Conservation (phyloP, 2,113 vertebrate species). For the Hepsetus odoe region DNA sequence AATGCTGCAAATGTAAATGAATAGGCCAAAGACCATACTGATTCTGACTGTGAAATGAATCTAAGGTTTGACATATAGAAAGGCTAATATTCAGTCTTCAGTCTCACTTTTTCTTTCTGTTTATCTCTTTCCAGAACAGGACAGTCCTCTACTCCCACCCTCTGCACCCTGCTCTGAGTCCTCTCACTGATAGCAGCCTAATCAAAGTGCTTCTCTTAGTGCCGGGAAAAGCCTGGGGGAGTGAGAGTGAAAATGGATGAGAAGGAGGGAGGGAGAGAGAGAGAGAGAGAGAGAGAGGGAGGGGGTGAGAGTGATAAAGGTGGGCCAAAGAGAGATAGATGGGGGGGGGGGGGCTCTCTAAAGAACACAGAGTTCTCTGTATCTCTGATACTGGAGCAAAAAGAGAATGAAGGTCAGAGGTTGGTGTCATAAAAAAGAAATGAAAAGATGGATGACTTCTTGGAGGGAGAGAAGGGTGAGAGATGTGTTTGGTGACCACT, state of each 20-base stretch:
- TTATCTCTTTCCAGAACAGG: background rate
- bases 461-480: background rate
- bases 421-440: slow-evolving; percentile 11
- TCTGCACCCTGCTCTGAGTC: slow-evolving; percentile 24
- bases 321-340: slow-evolving; percentile 40
- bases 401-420: slow-evolving; percentile 45
- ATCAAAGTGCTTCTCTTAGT: slow-evolving; percentile 57
- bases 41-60: background rate
- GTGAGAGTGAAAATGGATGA: slow-evolving; percentile 61
- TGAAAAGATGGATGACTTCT: background rate
- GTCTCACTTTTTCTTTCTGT: slow-evolving; percentile 17
- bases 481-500: background rate
- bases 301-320: slow-evolving; percentile 28
- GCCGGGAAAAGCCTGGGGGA: slow-evolving; percentile 49
- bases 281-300: background rate
- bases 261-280: background rate
- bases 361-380: slow-evolving; percentile 71
- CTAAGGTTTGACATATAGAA: background rate
- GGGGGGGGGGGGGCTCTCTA: slow-evolving; percentile 65
- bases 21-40: background rate
- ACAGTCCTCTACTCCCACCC: slow-evolving; percentile 13
- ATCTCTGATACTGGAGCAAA: slow-evolving; percentile 51
- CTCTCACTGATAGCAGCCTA: slow-evolving; percentile 62
- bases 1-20: too few species aligned
- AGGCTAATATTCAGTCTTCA: background rate